Evolutionary conservation across 2,888 invertebrate species (phyloP).

Genomic region (Melanargia galathea): DNA sequence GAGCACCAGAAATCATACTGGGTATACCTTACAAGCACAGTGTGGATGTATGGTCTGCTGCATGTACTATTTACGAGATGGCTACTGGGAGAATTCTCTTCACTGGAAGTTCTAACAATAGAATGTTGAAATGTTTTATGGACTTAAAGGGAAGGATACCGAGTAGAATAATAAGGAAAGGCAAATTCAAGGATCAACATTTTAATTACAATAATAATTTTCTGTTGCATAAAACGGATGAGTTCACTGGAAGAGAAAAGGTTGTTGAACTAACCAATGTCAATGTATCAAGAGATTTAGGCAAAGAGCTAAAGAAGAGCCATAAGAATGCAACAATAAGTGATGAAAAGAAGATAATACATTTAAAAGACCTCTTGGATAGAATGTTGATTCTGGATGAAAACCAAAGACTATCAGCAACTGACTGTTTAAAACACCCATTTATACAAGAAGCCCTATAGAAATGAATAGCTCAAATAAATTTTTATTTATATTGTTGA

Average conservation of each 20-base stretch:
- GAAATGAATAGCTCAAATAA: slow-evolving; percentile 49
- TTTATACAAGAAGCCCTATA: slow-evolving; percentile 85
- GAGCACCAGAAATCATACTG: slow-evolving; percentile 99
- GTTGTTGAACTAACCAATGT: slow-evolving; percentile 94
- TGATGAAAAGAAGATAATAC: slow-evolving; percentile 93
- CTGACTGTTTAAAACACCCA: slow-evolving; percentile 94
- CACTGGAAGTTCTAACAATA: slow-evolving; percentile 98
- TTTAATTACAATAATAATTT: slow-evolving; percentile 98
- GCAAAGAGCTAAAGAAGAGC: slow-evolving; percentile 92
- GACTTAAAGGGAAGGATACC: slow-evolving; percentile 99
- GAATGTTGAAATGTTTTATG: slow-evolving; percentile 99
- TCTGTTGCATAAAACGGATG: slow-evolving; percentile 97
- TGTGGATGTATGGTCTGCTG: slow-evolving; percentile 99
- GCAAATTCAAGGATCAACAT: slow-evolving; percentile 97
- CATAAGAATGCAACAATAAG: slow-evolving; percentile 89
- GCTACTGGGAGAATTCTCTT: slow-evolving; percentile 99
- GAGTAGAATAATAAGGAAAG: slow-evolving; percentile 95
- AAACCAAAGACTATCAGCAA: slow-evolving; percentile 92
- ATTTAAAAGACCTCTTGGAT: slow-evolving; percentile 95
- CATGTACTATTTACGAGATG: slow-evolving; percentile 98
- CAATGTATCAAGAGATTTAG: slow-evolving; percentile 90
- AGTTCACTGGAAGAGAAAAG: slow-evolving; percentile 98
- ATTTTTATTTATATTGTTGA: slow-evolving; percentile 31
- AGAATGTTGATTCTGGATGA: slow-evolving; percentile 95
- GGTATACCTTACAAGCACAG: slow-evolving; percentile 97